These are phyloP conservation scores for Apodemia duryi DNA, from an alignment of 2,888 invertebrate species.

Conservation along the genomic window DNA sequence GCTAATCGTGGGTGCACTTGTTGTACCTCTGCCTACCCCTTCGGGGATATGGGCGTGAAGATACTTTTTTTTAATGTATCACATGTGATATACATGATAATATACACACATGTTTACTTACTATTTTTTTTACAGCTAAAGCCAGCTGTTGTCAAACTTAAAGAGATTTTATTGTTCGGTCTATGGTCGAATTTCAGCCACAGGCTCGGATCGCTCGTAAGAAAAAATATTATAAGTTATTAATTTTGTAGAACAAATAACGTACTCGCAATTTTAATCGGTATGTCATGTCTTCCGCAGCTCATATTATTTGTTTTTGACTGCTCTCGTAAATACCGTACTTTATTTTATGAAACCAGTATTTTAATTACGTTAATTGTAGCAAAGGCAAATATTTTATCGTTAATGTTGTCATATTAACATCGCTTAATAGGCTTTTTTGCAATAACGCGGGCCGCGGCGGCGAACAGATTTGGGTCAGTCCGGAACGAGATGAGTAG, in stretches of 20 bases:
- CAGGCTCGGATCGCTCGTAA: too few species aligned
- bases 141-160: too few species aligned
- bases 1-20: too few species aligned
- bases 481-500: background rate
- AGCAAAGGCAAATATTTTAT: constrained; percentile 10
- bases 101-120: too few species aligned
- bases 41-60: too few species aligned
- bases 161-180: too few species aligned
- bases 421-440: constrained; percentile 3
- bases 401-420: constrained; percentile 13
- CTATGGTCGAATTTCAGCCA: too few species aligned
- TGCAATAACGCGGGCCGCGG: constrained; percentile 1
- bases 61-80: too few species aligned
- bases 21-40: too few species aligned
- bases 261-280: background rate
- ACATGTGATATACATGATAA: too few species aligned
- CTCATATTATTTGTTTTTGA: background rate
- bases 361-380: constrained; percentile 12
- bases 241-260: background rate
- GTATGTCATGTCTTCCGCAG: background rate
- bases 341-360: constrained; percentile 8
- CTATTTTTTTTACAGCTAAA: too few species aligned
- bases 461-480: background rate
- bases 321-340: background rate
- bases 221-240: too few species aligned